A percentile compares a stretch with the other conserved stretches of the same genome.
These are phyloP conservation scores for Poeciliopsis turneri DNA, from an alignment of 2,797 vertebrate species.

Conservation along the genomic window DNA sequence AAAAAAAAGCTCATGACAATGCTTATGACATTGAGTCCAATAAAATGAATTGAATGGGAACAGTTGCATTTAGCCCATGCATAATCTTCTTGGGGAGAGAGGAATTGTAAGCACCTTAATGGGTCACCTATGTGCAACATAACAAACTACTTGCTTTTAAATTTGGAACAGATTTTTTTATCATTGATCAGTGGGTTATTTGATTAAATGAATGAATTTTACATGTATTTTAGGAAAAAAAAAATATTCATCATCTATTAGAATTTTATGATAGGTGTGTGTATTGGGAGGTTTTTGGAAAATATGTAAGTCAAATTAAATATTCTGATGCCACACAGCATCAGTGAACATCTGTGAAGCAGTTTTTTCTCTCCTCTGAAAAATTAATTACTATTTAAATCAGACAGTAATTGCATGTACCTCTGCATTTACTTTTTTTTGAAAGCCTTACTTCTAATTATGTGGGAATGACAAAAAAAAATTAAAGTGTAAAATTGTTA, in stretches of 20 bases:
- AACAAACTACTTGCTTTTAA: neutral
- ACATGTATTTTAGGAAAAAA: neutral
- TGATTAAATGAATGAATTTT: neutral
- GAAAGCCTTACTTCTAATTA: neutral
- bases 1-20: no score
- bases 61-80: no score
- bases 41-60: no score
- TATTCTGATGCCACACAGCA: neutral
- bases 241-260: neutral
- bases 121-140: neutral
- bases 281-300: neutral
- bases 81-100: no score
- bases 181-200: neutral
- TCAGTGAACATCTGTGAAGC: neutral
- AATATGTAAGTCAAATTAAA: neutral
- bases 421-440: neutral
- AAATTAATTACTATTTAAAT: neutral
- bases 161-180: neutral
- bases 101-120: neutral
- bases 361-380: neutral
- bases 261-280: neutral
- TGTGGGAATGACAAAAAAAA: neutral
- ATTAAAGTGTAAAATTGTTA: neutral
- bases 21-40: no score
- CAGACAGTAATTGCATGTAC: neutral